phyloP scores from a whole-genome alignment of 2,888 invertebrate genomes.

The Venusia cambrica region DNA sequence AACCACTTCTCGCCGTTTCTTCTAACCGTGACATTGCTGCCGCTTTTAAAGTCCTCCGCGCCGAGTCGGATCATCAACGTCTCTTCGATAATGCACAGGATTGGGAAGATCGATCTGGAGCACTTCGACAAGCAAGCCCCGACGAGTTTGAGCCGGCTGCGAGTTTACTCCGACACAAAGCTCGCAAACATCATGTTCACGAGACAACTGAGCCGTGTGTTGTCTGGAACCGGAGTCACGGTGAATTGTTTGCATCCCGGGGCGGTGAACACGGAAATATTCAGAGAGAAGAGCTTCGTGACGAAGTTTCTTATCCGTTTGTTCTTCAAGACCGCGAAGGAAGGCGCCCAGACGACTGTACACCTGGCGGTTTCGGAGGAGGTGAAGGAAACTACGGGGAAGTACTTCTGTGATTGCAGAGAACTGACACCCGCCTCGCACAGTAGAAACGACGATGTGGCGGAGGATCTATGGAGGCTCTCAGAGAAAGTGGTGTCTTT shows the following conservation, averaged over 20 bases:
- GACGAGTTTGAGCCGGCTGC: conserved; percentile 67
- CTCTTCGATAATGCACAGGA: conserved; percentile 86
- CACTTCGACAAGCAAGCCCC: conserved; percentile 84
- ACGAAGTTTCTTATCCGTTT: conserved; percentile 49
- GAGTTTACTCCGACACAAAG: conserved; percentile 84
- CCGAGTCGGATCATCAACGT: conserved; percentile 88
- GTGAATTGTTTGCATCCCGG: conserved; percentile 92
- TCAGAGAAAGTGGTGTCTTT: conserved; percentile 66
- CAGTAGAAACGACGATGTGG: conserved; percentile 83
- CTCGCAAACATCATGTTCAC: conserved; percentile 88
- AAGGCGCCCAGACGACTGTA: conserved; percentile 89
- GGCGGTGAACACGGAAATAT: conserved; percentile 87
- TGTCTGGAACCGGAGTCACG: conserved; percentile 84
- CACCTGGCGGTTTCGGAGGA: conserved; percentile 86
- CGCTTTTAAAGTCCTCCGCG: conserved; percentile 84
- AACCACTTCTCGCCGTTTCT: conserved; percentile 95
- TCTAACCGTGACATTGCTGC: conserved; percentile 90
- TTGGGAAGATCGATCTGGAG: conserved; percentile 83
- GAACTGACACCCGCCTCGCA: conserved; percentile 76
- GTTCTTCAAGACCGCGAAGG: conserved; percentile 47
- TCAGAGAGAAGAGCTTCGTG: conserved; percentile 84
- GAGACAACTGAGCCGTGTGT: conserved; percentile 82
- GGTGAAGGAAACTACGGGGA: conserved; percentile 84
- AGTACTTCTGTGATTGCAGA: conserved; percentile 88
- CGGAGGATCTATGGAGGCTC: conserved; percentile 88